These are phyloP conservation scores for Amblyopsis hoosieri DNA, from an alignment of 2,797 vertebrate species.

Conservation along the genomic window DNA sequence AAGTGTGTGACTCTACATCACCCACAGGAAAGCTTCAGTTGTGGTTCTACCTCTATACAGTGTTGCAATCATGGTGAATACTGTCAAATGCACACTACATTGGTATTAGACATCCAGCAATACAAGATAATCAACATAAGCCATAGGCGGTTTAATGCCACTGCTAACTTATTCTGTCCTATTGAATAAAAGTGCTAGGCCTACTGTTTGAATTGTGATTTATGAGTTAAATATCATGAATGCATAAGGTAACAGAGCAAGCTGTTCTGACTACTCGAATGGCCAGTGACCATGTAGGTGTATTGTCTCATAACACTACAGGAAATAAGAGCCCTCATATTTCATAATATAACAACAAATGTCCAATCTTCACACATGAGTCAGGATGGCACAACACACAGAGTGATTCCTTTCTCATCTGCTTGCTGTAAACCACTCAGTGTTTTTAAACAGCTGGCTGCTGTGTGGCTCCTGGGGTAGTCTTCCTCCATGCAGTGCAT, in stretches of 20 bases:
- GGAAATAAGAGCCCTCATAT: background rate
- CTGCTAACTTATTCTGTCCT: too few species aligned
- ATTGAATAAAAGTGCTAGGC: too few species aligned
- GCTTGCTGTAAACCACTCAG: conserved; percentile 11
- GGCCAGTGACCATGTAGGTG: background rate
- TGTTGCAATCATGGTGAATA: too few species aligned
- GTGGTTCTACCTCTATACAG: too few species aligned
- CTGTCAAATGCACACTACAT: too few species aligned
- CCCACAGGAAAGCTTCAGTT: too few species aligned
- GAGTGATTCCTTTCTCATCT: conserved; percentile 1
- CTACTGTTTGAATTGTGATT: background rate
- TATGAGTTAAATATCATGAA: background rate
- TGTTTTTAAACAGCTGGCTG: conserved; percentile 12
- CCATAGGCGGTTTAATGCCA: too few species aligned
- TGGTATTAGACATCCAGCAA: too few species aligned
- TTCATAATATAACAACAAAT: background rate
- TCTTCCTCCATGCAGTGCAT: background rate
- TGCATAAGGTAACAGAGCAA: background rate
- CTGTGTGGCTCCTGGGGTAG: background rate
- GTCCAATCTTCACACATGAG: background rate
- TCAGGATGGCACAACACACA: conserved; percentile 8
- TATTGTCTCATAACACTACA: background rate
- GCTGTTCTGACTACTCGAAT: conserved; percentile 2
- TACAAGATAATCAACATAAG: too few species aligned
- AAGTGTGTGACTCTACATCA: too few species aligned